phyloP scores from a whole-genome alignment of 2,888 invertebrate species.

The Emmelina monodactyla region DNA sequence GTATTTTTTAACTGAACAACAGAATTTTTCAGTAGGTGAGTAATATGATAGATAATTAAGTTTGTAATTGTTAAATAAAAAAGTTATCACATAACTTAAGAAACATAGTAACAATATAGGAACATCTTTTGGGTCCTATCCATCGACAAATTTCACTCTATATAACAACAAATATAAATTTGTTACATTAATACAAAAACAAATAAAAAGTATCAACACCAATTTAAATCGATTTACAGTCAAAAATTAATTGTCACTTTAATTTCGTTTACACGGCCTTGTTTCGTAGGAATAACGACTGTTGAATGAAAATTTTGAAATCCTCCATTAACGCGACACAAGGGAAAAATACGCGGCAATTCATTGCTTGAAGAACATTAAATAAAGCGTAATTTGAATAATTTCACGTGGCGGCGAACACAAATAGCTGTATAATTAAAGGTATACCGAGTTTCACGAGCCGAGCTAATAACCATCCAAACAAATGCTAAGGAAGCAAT shows the following conservation, averaged over 20 bases:
- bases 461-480: conserved; percentile 20
- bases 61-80: too few relatives aligned
- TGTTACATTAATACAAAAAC: too few relatives aligned
- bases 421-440: conserved; percentile 53
- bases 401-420: conserved; percentile 53
- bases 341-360: conserved; percentile 45
- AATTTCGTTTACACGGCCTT: conserved; percentile 45
- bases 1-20: too few relatives aligned
- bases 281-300: conserved; percentile 39
- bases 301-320: conserved; percentile 41
- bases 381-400: conserved; percentile 55
- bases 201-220: too few relatives aligned
- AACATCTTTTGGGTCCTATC: too few relatives aligned
- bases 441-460: conserved; percentile 32
- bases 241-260: background rate
- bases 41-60: too few relatives aligned
- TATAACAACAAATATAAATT: too few relatives aligned
- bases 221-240: too few relatives aligned
- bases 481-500: conserved; percentile 23
- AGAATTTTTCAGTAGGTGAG: too few relatives aligned
- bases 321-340: conserved; percentile 43
- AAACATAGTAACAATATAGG: too few relatives aligned
- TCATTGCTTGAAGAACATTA: conserved; percentile 47
- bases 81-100: too few relatives aligned
- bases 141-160: too few relatives aligned